Evolutionary conservation across 2,113 vertebrate genomes (phyloP), one percentile per base, ranked within the genome.

Genomic region (Entomyzon cyanotis): DNA sequence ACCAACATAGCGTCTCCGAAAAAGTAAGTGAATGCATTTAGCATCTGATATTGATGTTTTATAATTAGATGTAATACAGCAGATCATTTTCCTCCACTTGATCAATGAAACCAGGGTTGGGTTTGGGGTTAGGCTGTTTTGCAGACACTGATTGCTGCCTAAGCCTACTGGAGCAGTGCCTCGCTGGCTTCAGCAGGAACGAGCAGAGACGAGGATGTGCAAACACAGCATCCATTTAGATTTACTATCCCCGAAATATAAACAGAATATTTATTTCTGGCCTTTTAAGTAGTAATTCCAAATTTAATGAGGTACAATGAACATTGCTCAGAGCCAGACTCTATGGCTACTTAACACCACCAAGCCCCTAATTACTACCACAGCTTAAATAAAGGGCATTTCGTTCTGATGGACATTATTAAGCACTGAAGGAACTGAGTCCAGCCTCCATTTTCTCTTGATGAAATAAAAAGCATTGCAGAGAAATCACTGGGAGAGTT

Each of bases 191-290:
- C 68, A 63, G 86, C 70, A 78, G 63, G 89, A 95, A 95, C 13
- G 39, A 93, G 87, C 88, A 93, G 85, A 94, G 90, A 95, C 56
- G 11, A 94, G 70, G 77, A 95, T 93, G 90, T 90, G 60, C 68
- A 95, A 83, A 93, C 90, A 89, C 55, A 93, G 89, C 73, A 96
- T 94, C 91, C 95, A 85, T 88, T 96, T 96, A 96, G 77, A 97
- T 96, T 97, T 96, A 96, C 95, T 81, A 77, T 41, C 94, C 88
- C 96, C 33, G 15, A 97, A 97, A 97, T 96, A 97, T 97, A 97
- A 97, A 97, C 94, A 97, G 93, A 96, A 96, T 97, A 97, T 98
- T 98, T 97, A 97, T 97, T 96, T 97, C 94, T 97, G 93, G 97
- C 95, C 96, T 98, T 97, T 98, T 95, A 98, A 98, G 96, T 81